Percentiles rank a stretch among this genome's conserved stretches.
These are phyloP conservation scores for Drosophila eugracilis DNA, from an alignment of 1,140 invertebrate genomes.

Conservation along the genomic window DNA sequence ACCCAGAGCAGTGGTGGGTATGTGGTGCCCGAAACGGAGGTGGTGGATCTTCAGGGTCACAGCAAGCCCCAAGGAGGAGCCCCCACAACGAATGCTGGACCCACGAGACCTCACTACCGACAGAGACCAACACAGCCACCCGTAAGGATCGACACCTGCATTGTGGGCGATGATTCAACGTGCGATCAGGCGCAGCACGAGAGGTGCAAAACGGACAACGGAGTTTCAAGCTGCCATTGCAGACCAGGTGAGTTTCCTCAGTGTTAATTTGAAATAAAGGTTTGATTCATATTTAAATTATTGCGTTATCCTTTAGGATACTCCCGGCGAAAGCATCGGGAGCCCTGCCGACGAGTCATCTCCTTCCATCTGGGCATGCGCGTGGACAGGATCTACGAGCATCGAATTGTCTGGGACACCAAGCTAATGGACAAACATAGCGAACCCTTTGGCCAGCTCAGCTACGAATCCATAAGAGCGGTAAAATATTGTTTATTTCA, in stretches of 20 bases:
- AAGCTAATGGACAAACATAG: constrained; percentile 91
- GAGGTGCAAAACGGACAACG: constrained; percentile 93
- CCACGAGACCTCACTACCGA: constrained; percentile 86
- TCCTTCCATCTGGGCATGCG: constrained; percentile 92
- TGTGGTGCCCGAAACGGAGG: constrained; percentile 84
- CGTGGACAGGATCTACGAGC: constrained; percentile 93
- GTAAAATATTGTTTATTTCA: constrained; percentile 86
- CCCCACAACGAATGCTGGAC: constrained; percentile 76
- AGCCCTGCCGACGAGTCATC: constrained; percentile 92
- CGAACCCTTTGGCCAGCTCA: constrained; percentile 92
- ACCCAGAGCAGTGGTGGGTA: constrained; percentile 85
- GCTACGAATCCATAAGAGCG: constrained; percentile 93
- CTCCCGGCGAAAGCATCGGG: constrained; percentile 90
- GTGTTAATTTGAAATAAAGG: too few relatives aligned
- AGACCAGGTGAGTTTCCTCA: constrained; percentile 87
- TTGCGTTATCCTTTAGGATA: constrained; percentile 87
- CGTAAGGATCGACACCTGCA: constrained; percentile 95
- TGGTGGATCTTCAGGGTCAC: constrained; percentile 72
- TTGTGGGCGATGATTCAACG: constrained; percentile 96
- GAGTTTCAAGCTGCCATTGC: constrained; percentile 96
- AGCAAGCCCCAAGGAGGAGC: constrained; percentile 44
- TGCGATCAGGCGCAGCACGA: constrained; percentile 95
- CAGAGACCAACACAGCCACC: constrained; percentile 88
- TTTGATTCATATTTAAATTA: too few relatives aligned
- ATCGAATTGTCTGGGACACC: constrained; percentile 90